phyloP scores from a whole-genome alignment of 2,113 vertebrate genomes.

The Carlito syrichta region DNA sequence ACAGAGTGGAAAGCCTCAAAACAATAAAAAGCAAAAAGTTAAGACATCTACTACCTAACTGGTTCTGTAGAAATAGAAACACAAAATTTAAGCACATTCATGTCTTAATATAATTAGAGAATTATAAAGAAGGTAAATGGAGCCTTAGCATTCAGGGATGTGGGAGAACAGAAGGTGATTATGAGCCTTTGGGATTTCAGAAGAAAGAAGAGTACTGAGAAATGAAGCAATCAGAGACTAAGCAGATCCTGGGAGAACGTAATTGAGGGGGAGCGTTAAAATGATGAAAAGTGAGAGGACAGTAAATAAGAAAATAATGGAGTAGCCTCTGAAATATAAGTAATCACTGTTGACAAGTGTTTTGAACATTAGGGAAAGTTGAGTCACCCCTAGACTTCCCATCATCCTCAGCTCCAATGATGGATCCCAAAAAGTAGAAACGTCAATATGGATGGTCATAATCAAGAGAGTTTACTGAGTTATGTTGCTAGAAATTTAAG shows the following conservation, averaged over 20 bases:
- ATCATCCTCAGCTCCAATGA: not conserved
- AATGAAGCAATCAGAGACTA: not conserved
- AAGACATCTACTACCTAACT: not conserved
- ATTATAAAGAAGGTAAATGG: not conserved
- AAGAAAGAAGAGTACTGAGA: not conserved
- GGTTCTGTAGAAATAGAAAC: not conserved
- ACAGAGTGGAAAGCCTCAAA: fast-evolving
- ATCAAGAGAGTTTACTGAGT: not conserved
- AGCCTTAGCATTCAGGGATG: not conserved
- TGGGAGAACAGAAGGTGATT: not conserved
- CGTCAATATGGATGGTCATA: not conserved
- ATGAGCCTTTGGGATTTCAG: not conserved
- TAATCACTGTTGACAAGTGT: not conserved
- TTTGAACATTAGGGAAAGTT: not conserved
- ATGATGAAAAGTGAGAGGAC: not conserved
- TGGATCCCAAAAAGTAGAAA: not conserved
- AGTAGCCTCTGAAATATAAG: not conserved
- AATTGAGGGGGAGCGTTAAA: not conserved
- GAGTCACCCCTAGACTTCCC: not conserved
- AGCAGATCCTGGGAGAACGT: not conserved
- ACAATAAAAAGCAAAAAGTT: not conserved
- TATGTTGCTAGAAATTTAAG: not conserved
- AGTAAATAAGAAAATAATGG: not conserved
- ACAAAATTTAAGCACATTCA: not conserved
- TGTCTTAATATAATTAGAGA: not conserved